phyloP scores from a whole-genome alignment of 2,888 invertebrate species.

The Heliconius hortense region DNA sequence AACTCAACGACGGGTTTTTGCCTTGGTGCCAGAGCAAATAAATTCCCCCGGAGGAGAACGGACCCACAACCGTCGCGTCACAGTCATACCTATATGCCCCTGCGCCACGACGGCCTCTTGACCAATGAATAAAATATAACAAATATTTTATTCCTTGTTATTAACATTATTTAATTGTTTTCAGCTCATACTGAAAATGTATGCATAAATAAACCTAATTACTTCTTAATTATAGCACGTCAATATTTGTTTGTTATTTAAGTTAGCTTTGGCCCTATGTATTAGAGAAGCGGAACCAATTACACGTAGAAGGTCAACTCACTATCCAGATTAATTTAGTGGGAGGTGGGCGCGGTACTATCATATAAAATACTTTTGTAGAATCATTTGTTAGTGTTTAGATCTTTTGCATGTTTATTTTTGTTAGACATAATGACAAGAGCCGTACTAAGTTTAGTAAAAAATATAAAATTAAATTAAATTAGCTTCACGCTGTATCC shows the following conservation, averaged over 20 bases:
- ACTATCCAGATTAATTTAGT: slow-evolving; percentile 71
- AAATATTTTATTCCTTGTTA: too few species aligned
- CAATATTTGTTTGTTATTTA: slow-evolving; percentile 29
- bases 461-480: too few species aligned
- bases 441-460: too few species aligned
- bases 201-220: neutral
- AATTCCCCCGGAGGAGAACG: too few species aligned
- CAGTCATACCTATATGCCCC: too few species aligned
- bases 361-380: slow-evolving; percentile 46
- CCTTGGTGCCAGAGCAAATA: too few species aligned
- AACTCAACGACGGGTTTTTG: too few species aligned
- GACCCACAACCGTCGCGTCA: too few species aligned
- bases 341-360: slow-evolving; percentile 55
- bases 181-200: neutral
- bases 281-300: slow-evolving; percentile 61
- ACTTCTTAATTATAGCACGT: slow-evolving; percentile 6
- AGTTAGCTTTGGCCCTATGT: slow-evolving; percentile 34
- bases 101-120: too few species aligned
- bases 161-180: neutral
- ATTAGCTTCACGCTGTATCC: too few species aligned
- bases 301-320: slow-evolving; percentile 68
- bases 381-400: slow-evolving; percentile 34
- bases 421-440: too few species aligned
- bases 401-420: neutral
- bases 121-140: too few species aligned